Conservation (phyloP, 2,888 invertebrate genomes). For the Drosophila subsilvestris region DNA sequence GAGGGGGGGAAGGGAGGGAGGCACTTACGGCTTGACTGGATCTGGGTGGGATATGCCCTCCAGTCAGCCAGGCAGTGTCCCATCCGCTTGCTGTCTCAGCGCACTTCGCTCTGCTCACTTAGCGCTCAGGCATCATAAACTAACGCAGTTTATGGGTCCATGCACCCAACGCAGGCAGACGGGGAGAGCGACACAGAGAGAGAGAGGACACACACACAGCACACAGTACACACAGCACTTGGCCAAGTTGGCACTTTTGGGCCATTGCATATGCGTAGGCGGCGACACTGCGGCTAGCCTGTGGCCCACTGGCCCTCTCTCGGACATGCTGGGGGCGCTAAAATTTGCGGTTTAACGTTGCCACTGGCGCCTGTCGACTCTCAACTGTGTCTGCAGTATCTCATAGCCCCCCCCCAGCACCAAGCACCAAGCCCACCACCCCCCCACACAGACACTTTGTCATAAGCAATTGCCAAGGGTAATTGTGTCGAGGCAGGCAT, state of each 20-base stretch:
- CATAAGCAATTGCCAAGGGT: slow-evolving; percentile 63
- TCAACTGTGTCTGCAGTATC: slow-evolving; percentile 46
- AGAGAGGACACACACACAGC: not conserved
- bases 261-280: slow-evolving; percentile 79
- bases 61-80: not conserved
- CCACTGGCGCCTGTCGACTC: slow-evolving; percentile 66
- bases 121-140: slow-evolving; percentile 71
- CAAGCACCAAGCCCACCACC: slow-evolving; percentile 20
- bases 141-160: slow-evolving; percentile 76
- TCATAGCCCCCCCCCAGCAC: not conserved
- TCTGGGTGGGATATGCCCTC: slow-evolving; percentile 33
- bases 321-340: slow-evolving; percentile 76
- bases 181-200: not conserved
- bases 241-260: slow-evolving; percentile 70
- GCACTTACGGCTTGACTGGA: slow-evolving; percentile 69
- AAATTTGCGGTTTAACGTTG: slow-evolving; percentile 78
- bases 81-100: slow-evolving; percentile 45
- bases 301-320: slow-evolving; percentile 13
- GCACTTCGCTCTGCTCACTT: slow-evolving; percentile 54
- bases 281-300: slow-evolving; percentile 69
- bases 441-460: slow-evolving; percentile 66
- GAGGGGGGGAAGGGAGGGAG: slow-evolving; percentile 27
- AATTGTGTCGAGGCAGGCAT: slow-evolving; percentile 67
- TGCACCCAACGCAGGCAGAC: slow-evolving; percentile 60
- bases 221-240: slow-evolving; percentile 35